Conservation (phyloP, 2,113 vertebrate species). For the Arothron firmamentum region DNA sequence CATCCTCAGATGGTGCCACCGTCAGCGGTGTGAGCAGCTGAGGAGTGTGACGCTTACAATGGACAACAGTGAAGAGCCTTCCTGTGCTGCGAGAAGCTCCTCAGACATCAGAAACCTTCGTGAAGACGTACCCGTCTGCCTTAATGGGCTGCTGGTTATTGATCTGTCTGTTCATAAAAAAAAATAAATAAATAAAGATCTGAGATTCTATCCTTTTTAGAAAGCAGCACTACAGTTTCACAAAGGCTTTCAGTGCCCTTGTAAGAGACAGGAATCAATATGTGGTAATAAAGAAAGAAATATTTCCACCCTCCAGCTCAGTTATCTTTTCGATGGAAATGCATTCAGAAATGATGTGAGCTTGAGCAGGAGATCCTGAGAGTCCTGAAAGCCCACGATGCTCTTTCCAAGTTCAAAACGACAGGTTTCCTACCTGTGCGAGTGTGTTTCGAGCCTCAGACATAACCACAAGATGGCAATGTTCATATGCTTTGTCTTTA, state of each 20-base stretch:
- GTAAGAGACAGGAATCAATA: slow-evolving; percentile 27
- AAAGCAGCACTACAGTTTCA: slow-evolving; percentile 63
- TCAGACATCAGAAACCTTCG: slow-evolving; percentile 57
- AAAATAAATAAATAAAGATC: slow-evolving; percentile 42
- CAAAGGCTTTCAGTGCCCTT: slow-evolving; percentile 49
- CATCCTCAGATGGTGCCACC: slow-evolving; percentile 57
- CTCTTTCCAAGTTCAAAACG: background rate
- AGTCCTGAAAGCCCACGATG: background rate
- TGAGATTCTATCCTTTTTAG: slow-evolving; percentile 67
- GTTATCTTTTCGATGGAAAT: background rate
- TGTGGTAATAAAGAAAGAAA: slow-evolving; percentile 25
- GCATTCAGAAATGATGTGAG: background rate
- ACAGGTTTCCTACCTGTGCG: slow-evolving; percentile 13
- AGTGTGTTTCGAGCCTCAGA: slow-evolving; percentile 30
- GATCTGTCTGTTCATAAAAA: slow-evolving; percentile 64
- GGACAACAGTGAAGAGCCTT: slow-evolving; percentile 47
- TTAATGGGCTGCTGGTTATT: slow-evolving; percentile 73
- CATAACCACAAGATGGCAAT: slow-evolving; percentile 76
- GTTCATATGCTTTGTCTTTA: slow-evolving; percentile 53
- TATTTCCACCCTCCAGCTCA: background rate
- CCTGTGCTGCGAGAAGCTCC: slow-evolving; percentile 34
- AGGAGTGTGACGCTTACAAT: slow-evolving; percentile 44
- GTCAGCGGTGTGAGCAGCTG: slow-evolving; percentile 47
- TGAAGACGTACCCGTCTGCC: slow-evolving; percentile 51
- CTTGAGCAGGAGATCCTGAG: background rate